Conservation (phyloP, 2,888 invertebrate genomes). For the Amphipoea oculea region DNA sequence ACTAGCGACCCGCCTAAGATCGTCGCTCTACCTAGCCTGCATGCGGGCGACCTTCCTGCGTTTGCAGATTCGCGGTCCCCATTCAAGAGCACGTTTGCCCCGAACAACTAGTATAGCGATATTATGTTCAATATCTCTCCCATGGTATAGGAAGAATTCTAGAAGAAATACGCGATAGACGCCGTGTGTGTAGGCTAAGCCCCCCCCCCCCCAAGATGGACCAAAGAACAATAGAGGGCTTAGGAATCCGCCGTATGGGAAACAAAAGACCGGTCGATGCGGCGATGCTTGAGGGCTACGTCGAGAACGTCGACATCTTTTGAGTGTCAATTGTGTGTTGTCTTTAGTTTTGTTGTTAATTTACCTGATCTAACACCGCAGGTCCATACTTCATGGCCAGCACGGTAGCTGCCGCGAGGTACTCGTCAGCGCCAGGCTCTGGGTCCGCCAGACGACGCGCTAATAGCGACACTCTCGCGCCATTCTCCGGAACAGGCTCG, state of each 20-base stretch:
- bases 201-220: too few species aligned
- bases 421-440: constrained; percentile 92
- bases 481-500: constrained; percentile 81
- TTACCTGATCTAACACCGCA: constrained; percentile 90
- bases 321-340: neutral
- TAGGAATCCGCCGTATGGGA: neutral
- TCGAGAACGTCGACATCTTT: too few species aligned
- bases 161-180: too few species aligned
- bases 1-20: too few species aligned
- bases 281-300: neutral
- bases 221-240: neutral
- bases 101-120: neutral
- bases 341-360: neutral
- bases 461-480: constrained; percentile 95
- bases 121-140: neutral
- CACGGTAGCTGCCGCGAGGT: constrained; percentile 96
- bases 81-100: neutral
- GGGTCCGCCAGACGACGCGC: constrained; percentile 92
- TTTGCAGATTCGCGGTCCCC: neutral
- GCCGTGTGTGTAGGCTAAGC: neutral
- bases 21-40: too few species aligned
- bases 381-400: constrained; percentile 96
- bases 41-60: neutral
- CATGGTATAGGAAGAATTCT: too few species aligned
- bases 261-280: neutral